Conservation (phyloP, 2,888 invertebrate genomes). For the Automeris io region DNA sequence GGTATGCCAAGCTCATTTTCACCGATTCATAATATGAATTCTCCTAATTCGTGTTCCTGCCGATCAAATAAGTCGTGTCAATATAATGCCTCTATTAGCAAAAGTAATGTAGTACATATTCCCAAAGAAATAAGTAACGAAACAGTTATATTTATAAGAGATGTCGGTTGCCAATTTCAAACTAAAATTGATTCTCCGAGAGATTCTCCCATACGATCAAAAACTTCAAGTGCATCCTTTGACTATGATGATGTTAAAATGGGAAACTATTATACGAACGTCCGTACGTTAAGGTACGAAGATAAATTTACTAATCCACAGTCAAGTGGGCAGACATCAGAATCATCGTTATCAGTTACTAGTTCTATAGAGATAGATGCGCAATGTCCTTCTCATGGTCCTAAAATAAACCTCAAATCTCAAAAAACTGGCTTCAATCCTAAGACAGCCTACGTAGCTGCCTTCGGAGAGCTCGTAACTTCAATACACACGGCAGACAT, state of each 20-base stretch:
- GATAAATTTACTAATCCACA: constrained; percentile 46
- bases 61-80: constrained; percentile 57
- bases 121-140: constrained; percentile 29
- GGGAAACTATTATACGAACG: constrained; percentile 33
- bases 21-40: constrained; percentile 24
- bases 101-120: constrained; percentile 15
- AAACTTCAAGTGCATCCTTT: constrained; percentile 40
- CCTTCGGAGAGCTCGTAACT: constrained; percentile 20
- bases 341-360: constrained; percentile 30
- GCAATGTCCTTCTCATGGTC: constrained; percentile 38
- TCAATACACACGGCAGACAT: background rate
- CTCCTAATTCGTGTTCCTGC: constrained; percentile 23
- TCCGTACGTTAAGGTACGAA: constrained; percentile 45
- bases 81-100: constrained; percentile 31
- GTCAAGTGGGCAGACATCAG: constrained; percentile 26
- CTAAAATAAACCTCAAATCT: background rate
- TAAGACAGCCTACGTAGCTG: constrained; percentile 30
- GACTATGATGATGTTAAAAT: constrained; percentile 32
- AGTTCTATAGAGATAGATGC: constrained; percentile 37
- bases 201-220: constrained; percentile 30
- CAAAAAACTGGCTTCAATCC: constrained; percentile 31
- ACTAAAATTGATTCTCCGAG: constrained; percentile 31
- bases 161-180: constrained; percentile 63
- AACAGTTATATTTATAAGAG: constrained; percentile 54
- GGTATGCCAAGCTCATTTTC: constrained; percentile 22